Conservation (phyloP, 2,113 vertebrate species). For the Hippotragus niger region DNA sequence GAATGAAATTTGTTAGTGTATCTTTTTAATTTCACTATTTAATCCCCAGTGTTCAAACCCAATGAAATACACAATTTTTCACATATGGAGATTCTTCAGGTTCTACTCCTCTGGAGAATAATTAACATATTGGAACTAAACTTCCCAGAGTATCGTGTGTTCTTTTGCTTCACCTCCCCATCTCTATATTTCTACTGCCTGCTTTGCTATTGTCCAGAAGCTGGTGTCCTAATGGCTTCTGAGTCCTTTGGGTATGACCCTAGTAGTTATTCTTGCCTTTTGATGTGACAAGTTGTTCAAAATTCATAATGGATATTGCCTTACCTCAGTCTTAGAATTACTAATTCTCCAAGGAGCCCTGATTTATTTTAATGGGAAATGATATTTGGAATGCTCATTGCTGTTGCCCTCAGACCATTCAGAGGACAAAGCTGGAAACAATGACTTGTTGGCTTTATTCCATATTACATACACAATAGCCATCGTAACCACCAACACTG, state of each 20-base stretch:
- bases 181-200: neutral
- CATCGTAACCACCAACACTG: neutral
- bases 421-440: neutral
- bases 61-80: neutral
- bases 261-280: neutral
- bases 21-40: neutral
- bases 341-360: neutral
- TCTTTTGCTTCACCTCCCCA: neutral
- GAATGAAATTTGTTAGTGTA: neutral
- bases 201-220: neutral
- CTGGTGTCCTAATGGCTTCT: rapidly evolving
- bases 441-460: neutral
- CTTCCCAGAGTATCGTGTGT: neutral
- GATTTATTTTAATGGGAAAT: neutral
- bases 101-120: neutral
- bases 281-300: neutral
- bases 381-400: neutral
- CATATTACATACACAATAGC: neutral
- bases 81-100: neutral
- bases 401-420: neutral
- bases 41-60: neutral
- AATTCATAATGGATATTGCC: neutral
- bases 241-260: neutral
- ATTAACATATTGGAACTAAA: neutral
- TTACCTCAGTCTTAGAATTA: neutral